phyloP scores from a whole-genome alignment of 64 coral and sea anemone genomes.

The Platygyra sinensis region DNA sequence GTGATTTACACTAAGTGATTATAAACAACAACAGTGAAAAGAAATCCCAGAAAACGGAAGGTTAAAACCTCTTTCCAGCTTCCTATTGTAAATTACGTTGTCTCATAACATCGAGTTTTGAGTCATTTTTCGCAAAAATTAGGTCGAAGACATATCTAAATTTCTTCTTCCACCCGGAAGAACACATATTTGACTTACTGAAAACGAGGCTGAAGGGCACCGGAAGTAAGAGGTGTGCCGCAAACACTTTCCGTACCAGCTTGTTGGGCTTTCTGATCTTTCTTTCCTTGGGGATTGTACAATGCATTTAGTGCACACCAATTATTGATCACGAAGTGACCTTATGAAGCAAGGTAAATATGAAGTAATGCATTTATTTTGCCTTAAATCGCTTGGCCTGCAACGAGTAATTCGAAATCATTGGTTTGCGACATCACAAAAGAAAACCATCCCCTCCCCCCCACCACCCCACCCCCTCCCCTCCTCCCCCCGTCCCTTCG shows the following conservation, averaged over 20 bases:
- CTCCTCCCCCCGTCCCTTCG: too few relatives aligned
- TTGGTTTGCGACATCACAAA: too few relatives aligned
- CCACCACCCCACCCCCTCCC: too few relatives aligned
- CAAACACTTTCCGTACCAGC: background rate
- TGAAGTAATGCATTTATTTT: too few relatives aligned
- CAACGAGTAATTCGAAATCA: background rate
- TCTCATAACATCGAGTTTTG: background rate
- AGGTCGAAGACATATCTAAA: background rate
- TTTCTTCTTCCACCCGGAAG: background rate
- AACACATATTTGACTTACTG: background rate
- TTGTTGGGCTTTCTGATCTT: background rate
- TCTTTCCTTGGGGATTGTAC: background rate
- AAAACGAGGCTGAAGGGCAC: background rate
- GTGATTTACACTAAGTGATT: background rate
- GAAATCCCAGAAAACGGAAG: background rate
- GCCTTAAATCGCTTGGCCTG: too few relatives aligned
- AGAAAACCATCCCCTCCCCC: too few relatives aligned
- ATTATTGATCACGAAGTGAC: slow-evolving; percentile 49
- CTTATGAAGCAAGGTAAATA: slow-evolving; percentile 63
- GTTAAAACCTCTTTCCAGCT: background rate
- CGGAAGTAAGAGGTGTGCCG: background rate
- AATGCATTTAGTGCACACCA: slow-evolving; percentile 27
- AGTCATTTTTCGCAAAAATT: background rate
- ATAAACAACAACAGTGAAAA: background rate
- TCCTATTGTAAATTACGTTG: background rate